A percentile compares a stretch with the other conserved stretches of the same genome.
These are phyloP conservation scores for Aethes cnicana DNA, from an alignment of 2,888 invertebrate species.

Conservation along the genomic window DNA sequence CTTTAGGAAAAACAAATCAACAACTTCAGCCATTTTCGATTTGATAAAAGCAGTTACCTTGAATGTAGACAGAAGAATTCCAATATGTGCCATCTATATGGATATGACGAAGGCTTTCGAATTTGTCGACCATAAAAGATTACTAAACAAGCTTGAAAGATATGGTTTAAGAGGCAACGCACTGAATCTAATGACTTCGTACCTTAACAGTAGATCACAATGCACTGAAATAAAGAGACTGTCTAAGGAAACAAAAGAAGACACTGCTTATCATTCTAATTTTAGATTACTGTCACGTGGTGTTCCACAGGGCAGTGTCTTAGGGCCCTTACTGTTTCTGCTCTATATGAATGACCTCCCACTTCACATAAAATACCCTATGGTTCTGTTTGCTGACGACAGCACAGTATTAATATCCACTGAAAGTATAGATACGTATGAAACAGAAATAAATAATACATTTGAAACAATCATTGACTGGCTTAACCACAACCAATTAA, in stretches of 20 bases:
- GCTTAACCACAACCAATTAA: too few relatives aligned
- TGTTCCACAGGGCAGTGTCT: background rate
- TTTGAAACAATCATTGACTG: too few relatives aligned
- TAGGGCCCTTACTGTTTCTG: too few relatives aligned
- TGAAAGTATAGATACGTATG: too few relatives aligned
- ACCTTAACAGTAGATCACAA: conserved; percentile 7
- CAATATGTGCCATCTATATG: conserved; percentile 18
- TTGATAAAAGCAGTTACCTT: conserved; percentile 7
- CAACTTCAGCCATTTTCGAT: conserved; percentile 16
- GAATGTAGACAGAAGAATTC: conserved; percentile 7
- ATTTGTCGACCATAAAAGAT: conserved; percentile 9
- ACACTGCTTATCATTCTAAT: background rate
- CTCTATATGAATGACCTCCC: too few relatives aligned
- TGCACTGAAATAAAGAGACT: background rate
- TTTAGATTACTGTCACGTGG: background rate
- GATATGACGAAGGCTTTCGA: conserved; percentile 32
- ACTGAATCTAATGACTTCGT: background rate
- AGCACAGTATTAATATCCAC: too few relatives aligned
- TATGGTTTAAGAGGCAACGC: conserved; percentile 21
- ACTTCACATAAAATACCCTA: too few relatives aligned
- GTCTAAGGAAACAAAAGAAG: background rate
- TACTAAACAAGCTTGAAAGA: conserved; percentile 12
- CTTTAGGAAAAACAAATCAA: conserved; percentile 29
- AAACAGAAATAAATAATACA: too few relatives aligned
- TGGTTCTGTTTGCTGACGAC: too few relatives aligned